These are phyloP conservation scores for Aricia agestis DNA, from an alignment of 1,140 invertebrate species.

Conservation along the genomic window DNA sequence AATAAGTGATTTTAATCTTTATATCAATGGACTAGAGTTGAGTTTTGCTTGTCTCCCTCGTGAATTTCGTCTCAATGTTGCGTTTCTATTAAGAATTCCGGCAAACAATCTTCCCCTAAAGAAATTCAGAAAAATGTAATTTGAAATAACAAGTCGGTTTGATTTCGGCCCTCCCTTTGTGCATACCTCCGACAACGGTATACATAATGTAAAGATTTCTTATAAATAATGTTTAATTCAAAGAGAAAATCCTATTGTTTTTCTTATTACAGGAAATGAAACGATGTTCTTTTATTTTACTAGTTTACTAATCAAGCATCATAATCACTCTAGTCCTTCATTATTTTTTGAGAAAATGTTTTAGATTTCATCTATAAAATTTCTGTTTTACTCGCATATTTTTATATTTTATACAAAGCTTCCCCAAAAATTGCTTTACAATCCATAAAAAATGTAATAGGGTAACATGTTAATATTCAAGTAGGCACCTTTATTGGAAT, in stretches of 20 bases:
- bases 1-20: background rate
- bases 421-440: too few species aligned
- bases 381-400: too few species aligned
- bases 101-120: conserved; percentile 50
- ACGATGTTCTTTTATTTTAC: background rate
- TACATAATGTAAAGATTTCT: background rate
- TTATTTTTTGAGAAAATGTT: too few species aligned
- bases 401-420: too few species aligned
- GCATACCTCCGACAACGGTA: conserved; percentile 13
- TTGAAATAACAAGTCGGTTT: conserved; percentile 54
- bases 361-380: too few species aligned
- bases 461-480: background rate
- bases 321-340: too few species aligned
- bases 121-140: conserved; percentile 57
- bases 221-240: conserved; percentile 9
- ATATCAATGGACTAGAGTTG: conserved; percentile 23
- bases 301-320: background rate
- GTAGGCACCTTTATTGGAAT: background rate
- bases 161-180: conserved; percentile 39
- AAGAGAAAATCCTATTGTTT: background rate
- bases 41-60: conserved; percentile 30
- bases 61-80: conserved; percentile 39
- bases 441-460: too few species aligned
- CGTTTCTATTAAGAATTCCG: conserved; percentile 56
- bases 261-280: background rate